phyloP scores from a whole-genome alignment of 1,140 invertebrate genomes.

The Pteromalus puparum region DNA sequence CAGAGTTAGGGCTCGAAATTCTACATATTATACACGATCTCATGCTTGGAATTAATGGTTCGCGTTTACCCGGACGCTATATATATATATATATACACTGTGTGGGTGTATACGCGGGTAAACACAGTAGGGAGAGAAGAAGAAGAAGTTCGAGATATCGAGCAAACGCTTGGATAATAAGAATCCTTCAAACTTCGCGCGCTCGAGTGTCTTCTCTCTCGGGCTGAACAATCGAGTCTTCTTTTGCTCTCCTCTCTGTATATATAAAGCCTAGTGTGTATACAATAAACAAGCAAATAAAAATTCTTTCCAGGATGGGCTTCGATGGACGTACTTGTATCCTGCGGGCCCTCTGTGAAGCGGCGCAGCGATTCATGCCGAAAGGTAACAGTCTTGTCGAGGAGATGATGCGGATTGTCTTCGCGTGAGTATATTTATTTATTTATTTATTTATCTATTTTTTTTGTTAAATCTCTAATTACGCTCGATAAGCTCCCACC shows the following conservation, averaged over 20 bases:
- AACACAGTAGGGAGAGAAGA: background rate
- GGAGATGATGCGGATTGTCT: conserved; percentile 83
- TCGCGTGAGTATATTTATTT: conserved; percentile 81
- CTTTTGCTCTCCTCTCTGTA: no score
- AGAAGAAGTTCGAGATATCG: background rate
- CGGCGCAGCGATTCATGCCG: conserved; percentile 79
- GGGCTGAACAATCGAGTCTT: no score
- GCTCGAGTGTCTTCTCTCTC: no score
- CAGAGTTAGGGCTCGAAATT: no score
- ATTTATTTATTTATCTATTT: no score
- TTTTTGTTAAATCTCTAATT: no score
- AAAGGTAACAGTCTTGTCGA: conserved; percentile 81
- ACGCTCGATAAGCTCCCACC: no score
- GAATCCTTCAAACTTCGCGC: background rate
- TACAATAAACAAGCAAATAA: background rate
- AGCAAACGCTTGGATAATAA: background rate
- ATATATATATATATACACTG: background rate
- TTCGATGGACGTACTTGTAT: conserved; percentile 81
- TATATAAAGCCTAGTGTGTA: no score
- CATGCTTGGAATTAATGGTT: conserved; percentile 62
- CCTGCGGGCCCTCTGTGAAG: conserved; percentile 82
- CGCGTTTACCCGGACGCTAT: conserved; percentile 62
- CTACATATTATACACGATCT: no score
- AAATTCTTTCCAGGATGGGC: conserved; percentile 78
- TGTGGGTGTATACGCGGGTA: no score